Percentiles rank a stretch among this genome's conserved stretches.
These are phyloP conservation scores for Amiota minor DNA, from an alignment of 2,888 invertebrate species.

Conservation along the genomic window DNA sequence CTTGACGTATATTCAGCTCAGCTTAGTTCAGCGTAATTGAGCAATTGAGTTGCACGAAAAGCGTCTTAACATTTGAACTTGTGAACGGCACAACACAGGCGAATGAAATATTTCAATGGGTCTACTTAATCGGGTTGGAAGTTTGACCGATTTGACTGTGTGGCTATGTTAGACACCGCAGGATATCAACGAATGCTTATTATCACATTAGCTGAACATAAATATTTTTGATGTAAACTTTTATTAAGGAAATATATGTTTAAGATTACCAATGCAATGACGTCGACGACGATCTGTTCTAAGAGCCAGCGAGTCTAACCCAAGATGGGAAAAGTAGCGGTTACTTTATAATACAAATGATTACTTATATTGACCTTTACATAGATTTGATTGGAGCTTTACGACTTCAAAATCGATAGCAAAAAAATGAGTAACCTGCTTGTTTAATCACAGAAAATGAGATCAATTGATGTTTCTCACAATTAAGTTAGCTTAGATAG, in stretches of 20 bases:
- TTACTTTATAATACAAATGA: too few species aligned
- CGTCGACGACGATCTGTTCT: neutral
- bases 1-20: conserved; percentile 21
- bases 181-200: conserved; percentile 65
- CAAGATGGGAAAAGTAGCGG: too few species aligned
- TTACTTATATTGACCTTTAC: too few species aligned
- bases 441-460: too few species aligned
- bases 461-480: too few species aligned
- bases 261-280: neutral
- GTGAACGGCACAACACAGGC: conserved; percentile 23
- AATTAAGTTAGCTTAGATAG: too few species aligned
- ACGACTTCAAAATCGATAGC: too few species aligned
- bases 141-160: conserved; percentile 1
- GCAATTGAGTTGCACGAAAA: conserved; percentile 66
- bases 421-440: too few species aligned
- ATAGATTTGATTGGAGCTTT: too few species aligned
- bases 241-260: conserved; percentile 51
- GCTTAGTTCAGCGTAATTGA: conserved; percentile 55
- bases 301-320: neutral
- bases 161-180: conserved; percentile 56
- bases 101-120: neutral
- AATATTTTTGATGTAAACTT: conserved; percentile 55
- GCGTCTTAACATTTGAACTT: conserved; percentile 67
- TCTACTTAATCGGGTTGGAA: neutral
- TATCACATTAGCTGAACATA: conserved; percentile 63